phyloP scores from a whole-genome alignment of 2,113 vertebrate species.

The Geococcyx californianus region DNA sequence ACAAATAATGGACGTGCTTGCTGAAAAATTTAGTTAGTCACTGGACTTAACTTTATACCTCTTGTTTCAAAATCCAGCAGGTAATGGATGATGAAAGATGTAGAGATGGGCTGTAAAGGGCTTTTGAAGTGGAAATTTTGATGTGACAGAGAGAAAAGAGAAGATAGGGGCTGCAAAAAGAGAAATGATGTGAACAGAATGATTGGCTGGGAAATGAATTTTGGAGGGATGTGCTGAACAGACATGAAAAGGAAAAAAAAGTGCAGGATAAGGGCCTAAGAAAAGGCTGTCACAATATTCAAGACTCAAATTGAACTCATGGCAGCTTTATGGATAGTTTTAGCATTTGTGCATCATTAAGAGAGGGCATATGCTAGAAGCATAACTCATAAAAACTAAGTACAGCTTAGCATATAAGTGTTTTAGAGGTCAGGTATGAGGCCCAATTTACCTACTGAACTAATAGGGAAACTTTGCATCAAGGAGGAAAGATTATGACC shows the following conservation, averaged over 20 bases:
- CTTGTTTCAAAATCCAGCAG: background rate
- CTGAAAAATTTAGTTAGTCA: background rate
- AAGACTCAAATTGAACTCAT: background rate
- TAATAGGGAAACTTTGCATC: background rate
- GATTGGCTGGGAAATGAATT: background rate
- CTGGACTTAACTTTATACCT: background rate
- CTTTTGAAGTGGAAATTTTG: background rate
- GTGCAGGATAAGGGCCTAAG: background rate
- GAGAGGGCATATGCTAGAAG: background rate
- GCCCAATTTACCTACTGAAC: background rate
- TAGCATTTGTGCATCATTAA: background rate
- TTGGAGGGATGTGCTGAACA: background rate
- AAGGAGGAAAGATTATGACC: background rate
- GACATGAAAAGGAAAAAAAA: background rate
- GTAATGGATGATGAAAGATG: background rate
- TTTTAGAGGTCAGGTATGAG: background rate
- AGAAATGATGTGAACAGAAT: background rate
- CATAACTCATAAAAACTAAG: conserved; percentile 25
- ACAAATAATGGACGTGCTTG: background rate
- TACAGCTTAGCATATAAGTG: background rate
- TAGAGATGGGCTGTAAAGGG: background rate
- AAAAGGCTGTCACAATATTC: background rate
- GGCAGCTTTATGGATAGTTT: background rate
- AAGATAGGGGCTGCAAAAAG: background rate
- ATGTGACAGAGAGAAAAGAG: background rate